Evolutionary conservation across 2,797 vertebrate genomes (phyloP).

Genomic region (Dryobates pubescens): DNA sequence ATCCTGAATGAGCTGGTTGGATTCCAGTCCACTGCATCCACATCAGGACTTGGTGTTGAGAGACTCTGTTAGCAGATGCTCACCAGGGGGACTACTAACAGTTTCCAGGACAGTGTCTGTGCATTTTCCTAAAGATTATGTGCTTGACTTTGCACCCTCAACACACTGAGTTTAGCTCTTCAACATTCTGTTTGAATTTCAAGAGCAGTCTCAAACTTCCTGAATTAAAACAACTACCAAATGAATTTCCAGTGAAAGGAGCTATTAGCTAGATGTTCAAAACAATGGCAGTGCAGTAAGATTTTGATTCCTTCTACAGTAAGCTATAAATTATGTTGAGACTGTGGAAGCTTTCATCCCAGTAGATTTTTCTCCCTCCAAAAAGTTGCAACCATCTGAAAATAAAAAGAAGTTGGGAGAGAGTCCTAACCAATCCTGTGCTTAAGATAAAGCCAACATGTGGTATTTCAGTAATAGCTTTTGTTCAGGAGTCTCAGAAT

Average conservation of each 20-base stretch:
- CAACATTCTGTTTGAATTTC: background rate
- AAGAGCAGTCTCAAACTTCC: slow-evolving; percentile 23
- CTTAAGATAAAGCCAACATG: background rate
- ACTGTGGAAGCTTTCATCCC: slow-evolving; percentile 39
- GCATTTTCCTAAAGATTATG: background rate
- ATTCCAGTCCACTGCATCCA: background rate
- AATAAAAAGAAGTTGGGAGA: background rate
- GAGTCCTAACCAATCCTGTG: background rate
- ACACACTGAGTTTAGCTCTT: background rate
- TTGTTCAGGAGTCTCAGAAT: background rate
- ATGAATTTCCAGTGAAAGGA: background rate
- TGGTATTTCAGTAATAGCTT: background rate
- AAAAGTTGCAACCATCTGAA: background rate
- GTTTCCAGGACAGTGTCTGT: background rate
- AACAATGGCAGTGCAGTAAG: background rate
- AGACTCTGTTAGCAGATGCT: background rate
- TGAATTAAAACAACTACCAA: background rate
- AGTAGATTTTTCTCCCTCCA: slow-evolving; percentile 2
- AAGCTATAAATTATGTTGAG: background rate
- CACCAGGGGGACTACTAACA: background rate
- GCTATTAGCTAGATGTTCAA: background rate
- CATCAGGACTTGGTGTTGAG: background rate
- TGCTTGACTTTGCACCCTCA: background rate
- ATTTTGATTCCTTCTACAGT: background rate
- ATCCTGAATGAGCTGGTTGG: background rate